A percentile compares a stretch with the other conserved stretches of the same genome.
Evolutionary conservation across 2,888 invertebrate genomes (phyloP).

Genomic region (Drosophila affinis): DNA sequence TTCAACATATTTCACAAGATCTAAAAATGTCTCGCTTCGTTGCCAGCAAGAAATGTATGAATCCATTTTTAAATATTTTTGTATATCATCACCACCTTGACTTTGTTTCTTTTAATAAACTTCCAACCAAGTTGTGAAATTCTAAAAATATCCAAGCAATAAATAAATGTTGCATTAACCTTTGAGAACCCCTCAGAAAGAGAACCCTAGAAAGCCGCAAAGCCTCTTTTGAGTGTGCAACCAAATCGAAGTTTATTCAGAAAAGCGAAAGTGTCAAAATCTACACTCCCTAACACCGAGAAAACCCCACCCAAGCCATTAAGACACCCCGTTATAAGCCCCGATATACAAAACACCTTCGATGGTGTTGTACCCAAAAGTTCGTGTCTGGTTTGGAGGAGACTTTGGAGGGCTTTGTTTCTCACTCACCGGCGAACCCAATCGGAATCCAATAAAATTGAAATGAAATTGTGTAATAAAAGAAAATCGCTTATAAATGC

Average conservation of each 20-base stretch:
- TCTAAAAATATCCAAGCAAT: not conserved
- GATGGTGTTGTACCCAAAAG: conserved; percentile 20
- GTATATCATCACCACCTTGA: conserved; percentile 22
- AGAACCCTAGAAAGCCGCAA: conserved; percentile 12
- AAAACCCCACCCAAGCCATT: conserved; percentile 14
- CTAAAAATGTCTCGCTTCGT: not conserved
- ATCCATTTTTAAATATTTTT: conserved; percentile 11
- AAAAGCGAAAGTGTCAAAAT: conserved; percentile 64
- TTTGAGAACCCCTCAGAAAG: not conserved
- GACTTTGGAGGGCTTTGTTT: conserved; percentile 70
- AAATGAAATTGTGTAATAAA: conserved; percentile 65
- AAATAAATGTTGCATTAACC: conserved; percentile 15
- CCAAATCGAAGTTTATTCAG: conserved; percentile 14
- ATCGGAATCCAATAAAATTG: conserved; percentile 41
- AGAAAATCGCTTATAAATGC: conserved; percentile 61
- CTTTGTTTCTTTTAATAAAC: conserved; percentile 23
- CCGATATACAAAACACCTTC: conserved; percentile 21
- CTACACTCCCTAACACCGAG: conserved; percentile 8
- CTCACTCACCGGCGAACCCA: conserved; percentile 41
- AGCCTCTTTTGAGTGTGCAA: conserved; percentile 3
- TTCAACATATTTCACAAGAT: conserved; percentile 17
- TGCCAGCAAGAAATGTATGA: not conserved
- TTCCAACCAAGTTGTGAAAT: conserved; percentile 16
- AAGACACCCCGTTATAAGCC: conserved; percentile 44
- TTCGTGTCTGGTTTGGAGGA: conserved; percentile 23